These are phyloP conservation scores for Diadromus collaris DNA, from an alignment of 2,888 invertebrate species.

Conservation along the genomic window DNA sequence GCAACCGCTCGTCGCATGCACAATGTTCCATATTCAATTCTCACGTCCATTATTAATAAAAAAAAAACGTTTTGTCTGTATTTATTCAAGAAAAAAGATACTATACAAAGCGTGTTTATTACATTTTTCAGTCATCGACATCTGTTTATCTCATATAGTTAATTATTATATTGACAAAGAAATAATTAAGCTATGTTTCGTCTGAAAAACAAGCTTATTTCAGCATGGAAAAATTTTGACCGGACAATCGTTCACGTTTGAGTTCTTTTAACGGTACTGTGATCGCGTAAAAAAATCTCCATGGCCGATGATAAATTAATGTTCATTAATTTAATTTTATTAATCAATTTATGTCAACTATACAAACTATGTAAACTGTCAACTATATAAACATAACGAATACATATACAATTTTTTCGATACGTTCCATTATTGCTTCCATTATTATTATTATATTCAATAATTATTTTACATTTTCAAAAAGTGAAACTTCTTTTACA, in stretches of 20 bases:
- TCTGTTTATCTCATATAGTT: neutral
- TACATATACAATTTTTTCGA: neutral
- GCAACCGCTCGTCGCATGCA: neutral
- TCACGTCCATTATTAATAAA: neutral
- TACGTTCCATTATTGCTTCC: neutral
- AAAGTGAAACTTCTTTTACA: neutral
- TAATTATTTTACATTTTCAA: neutral
- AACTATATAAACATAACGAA: too few species aligned
- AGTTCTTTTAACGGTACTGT: neutral
- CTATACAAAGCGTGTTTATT: neutral
- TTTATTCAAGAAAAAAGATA: neutral
- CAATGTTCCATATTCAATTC: slow-evolving; percentile 1
- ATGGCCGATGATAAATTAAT: too few species aligned
- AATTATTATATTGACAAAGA: neutral
- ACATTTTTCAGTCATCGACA: neutral
- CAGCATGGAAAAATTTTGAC: neutral
- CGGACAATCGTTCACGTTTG: neutral
- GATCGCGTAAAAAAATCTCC: neutral
- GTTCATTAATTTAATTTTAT: too few species aligned
- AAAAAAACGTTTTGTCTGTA: neutral
- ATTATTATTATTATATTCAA: neutral
- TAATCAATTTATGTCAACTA: too few species aligned
- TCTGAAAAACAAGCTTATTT: neutral
- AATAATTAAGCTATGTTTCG: neutral
- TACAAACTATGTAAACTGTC: too few species aligned